phyloP scores from a whole-genome alignment of 1,140 invertebrate species.

The Helicoverpa zea region DNA sequence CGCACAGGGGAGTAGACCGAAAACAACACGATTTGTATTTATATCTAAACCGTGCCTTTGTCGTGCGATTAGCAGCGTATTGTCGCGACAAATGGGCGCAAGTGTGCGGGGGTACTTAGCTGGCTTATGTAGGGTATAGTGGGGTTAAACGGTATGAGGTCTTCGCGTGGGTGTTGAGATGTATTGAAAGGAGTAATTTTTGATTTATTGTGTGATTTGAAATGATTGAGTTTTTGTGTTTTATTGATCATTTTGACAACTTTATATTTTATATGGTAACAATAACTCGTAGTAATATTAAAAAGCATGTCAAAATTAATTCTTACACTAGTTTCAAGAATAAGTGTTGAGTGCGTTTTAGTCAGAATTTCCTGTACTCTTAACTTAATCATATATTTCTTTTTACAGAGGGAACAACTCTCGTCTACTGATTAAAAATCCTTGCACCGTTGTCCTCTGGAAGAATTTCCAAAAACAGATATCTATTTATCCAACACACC shows the following conservation, averaged over 20 bases:
- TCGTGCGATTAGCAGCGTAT: slow-evolving; percentile 80
- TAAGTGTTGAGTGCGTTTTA: too few relatives aligned
- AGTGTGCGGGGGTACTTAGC: slow-evolving; percentile 70
- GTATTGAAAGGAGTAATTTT: not conserved
- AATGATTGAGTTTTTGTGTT: not conserved
- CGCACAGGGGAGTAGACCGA: slow-evolving; percentile 72
- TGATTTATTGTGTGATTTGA: slow-evolving; percentile 14
- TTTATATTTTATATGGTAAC: not conserved
- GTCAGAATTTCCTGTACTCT: too few relatives aligned
- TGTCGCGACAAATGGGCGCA: slow-evolving; percentile 64
- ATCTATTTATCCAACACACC: not conserved
- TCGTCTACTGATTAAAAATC: too few relatives aligned
- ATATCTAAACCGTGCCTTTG: slow-evolving; percentile 83
- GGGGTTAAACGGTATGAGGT: slow-evolving; percentile 51
- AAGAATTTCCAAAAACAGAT: not conserved
- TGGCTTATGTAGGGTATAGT: slow-evolving; percentile 50
- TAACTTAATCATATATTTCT: too few relatives aligned
- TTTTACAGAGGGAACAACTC: too few relatives aligned
- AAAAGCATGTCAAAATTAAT: too few relatives aligned
- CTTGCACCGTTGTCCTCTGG: too few relatives aligned
- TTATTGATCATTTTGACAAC: not conserved
- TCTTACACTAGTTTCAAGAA: too few relatives aligned
- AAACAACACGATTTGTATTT: slow-evolving; percentile 85
- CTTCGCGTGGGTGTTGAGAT: slow-evolving; percentile 42
- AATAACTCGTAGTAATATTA: too few relatives aligned